Evolutionary conservation across 2,797 vertebrate genomes (phyloP).

Genomic region (Helarctos malayanus): DNA sequence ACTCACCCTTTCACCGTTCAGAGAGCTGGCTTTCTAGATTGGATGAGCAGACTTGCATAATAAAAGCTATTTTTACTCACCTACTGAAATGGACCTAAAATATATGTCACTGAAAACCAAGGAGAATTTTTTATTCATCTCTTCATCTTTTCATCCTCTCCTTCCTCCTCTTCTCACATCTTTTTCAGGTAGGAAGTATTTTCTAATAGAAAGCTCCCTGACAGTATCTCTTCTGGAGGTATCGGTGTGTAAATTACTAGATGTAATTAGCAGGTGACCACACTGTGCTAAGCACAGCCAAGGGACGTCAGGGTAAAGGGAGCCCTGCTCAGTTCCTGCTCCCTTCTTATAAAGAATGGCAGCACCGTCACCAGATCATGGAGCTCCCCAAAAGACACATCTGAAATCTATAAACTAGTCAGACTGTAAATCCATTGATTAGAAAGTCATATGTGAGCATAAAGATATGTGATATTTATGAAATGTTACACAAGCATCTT

Average conservation of each 20-base stretch:
- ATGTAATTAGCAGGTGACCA: background rate
- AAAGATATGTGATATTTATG: background rate
- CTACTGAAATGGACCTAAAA: slow-evolving; percentile 13
- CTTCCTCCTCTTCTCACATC: background rate
- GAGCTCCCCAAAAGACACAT: background rate
- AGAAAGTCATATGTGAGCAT: background rate
- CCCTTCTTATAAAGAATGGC: background rate
- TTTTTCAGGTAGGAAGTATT: slow-evolving; percentile 61
- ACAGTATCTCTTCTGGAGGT: slow-evolving; percentile 47
- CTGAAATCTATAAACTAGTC: background rate
- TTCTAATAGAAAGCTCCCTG: slow-evolving; percentile 73
- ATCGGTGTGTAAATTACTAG: background rate
- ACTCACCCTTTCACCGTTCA: background rate
- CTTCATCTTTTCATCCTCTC: background rate
- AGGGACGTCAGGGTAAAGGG: background rate
- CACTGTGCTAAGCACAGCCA: background rate
- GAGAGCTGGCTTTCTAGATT: background rate
- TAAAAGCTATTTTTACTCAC: slow-evolving; percentile 72
- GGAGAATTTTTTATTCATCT: background rate
- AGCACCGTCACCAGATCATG: background rate
- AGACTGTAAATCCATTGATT: background rate
- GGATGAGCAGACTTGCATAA: slow-evolving; percentile 19
- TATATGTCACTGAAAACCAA: slow-evolving; percentile 53
- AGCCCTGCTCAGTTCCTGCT: accelerated
- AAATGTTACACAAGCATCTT: background rate